Evolutionary conservation across 2,113 vertebrate species (phyloP).

Genomic region (Microtus montanus): DNA sequence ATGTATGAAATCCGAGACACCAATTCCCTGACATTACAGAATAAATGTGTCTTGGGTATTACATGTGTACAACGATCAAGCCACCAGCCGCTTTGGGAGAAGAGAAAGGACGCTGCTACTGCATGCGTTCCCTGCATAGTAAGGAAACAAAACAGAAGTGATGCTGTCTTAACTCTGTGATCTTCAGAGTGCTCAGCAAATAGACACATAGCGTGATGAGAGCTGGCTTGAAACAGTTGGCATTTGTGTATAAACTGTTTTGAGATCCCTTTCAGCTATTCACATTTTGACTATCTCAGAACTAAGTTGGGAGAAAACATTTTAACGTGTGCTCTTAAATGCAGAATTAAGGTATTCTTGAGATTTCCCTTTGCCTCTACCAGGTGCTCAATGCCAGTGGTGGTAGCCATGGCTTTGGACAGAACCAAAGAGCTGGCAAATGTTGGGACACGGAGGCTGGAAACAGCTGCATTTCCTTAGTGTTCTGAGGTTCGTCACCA

Average conservation of each 20-base stretch:
- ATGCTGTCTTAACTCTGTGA: not conserved
- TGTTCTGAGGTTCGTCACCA: not conserved
- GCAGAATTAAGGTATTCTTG: not conserved
- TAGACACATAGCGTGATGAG: not conserved
- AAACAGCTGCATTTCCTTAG: not conserved
- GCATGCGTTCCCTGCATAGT: not conserved
- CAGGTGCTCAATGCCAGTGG: not conserved
- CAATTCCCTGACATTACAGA: conserved; percentile 12
- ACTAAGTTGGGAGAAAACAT: not conserved
- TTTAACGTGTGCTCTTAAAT: conserved; percentile 1
- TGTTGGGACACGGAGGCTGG: not conserved
- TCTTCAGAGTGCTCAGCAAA: not conserved
- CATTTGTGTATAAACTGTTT: not conserved
- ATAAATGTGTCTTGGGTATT: not conserved
- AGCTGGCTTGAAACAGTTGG: not conserved
- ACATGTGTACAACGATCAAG: not conserved
- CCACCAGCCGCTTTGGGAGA: conserved; percentile 10
- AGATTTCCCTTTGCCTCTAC: not conserved
- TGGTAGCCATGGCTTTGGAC: not conserved
- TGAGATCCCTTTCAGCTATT: not conserved
- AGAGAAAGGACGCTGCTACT: not conserved
- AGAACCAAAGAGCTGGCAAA: not conserved
- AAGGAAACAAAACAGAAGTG: not conserved
- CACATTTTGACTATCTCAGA: not conserved
- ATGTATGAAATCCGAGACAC: conserved; percentile 47